Evolutionary conservation across 1,140 invertebrate species (phyloP).

Genomic region (Sinella curviseta): DNA sequence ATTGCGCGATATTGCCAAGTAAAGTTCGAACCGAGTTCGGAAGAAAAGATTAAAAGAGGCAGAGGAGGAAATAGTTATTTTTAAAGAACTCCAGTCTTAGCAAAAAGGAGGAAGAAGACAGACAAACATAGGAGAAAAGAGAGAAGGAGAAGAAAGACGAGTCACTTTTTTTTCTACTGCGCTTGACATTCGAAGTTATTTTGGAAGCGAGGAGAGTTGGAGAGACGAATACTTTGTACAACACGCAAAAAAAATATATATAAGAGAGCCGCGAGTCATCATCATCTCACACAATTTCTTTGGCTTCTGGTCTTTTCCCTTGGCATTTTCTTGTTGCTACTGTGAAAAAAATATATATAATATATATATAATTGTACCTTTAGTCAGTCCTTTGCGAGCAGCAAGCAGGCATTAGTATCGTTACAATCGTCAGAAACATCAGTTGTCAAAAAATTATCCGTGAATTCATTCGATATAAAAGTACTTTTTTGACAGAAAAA

Average conservation of each 20-base stretch:
- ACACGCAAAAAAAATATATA: neutral
- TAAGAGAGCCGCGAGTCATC: neutral
- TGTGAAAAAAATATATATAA: neutral
- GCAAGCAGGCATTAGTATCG: no score
- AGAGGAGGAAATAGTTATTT: conserved; percentile 2
- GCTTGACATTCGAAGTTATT: conserved; percentile 9
- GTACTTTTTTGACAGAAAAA: no score
- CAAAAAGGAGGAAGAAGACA: no score
- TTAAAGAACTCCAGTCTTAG: conserved; percentile 18
- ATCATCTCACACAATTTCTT: no score
- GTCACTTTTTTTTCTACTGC: neutral
- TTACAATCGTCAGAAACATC: no score
- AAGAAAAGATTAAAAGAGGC: neutral
- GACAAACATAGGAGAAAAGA: no score
- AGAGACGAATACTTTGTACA: no score
- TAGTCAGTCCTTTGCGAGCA: no score
- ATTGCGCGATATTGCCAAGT: no score
- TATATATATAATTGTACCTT: neutral
- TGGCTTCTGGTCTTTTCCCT: neutral
- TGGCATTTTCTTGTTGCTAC: neutral
- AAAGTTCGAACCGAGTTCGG: neutral
- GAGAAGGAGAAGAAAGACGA: neutral
- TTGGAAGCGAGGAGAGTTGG: neutral
- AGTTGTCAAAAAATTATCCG: no score
- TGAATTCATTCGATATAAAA: no score